Base-by-base conservation (phyloP, 2,888 invertebrate species). In the Muschampia plurimacula region DNA sequence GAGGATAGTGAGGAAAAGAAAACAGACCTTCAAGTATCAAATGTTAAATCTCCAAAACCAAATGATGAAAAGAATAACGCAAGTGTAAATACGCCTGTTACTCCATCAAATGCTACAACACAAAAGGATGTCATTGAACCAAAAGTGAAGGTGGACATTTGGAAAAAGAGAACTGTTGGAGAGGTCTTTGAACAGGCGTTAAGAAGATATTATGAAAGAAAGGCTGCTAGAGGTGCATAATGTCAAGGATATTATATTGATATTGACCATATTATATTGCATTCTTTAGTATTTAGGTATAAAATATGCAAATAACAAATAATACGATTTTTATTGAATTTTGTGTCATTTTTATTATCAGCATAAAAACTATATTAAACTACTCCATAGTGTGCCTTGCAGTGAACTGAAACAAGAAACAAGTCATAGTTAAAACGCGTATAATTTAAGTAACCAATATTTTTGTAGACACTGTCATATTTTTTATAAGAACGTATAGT, bases 161-260 rank as follows among this genome's bases (percentile, higher is more conserved):
- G 98, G 97, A 96, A 96, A 82, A 98, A 98, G 83, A 95, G 98
- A 79, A 98, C 98, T 41, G 96, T 98, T 15, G 98, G 97, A 8
- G 95, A 95, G 67, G 95, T 96, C 2, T 97, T 97, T 87, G 96
- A 97, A 73, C 96, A 96, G 73, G 98, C 98, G 15, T 86, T 97
- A 44, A 95, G 96, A 81, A 95, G 97, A 81, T 98, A 97, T 89
- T 97, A 96, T 84, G 95, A 96, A 83, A 95, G 98, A 78, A 97
- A 97, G 90, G 94, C 96, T 39, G 86, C 93, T 7, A 94, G 96
- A 81, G 87, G 89, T 39, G 76, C 64, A 22, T 64, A 22, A 64
- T 62, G 9, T 32, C 28, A 64, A 44, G 12, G 22, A 41, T 10
- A 22, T 22, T 22, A 22, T 22, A 22, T 22, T 22, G 22, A 22